phyloP scores from a whole-genome alignment of 2,888 invertebrate species.

The Monochamus alternatus region DNA sequence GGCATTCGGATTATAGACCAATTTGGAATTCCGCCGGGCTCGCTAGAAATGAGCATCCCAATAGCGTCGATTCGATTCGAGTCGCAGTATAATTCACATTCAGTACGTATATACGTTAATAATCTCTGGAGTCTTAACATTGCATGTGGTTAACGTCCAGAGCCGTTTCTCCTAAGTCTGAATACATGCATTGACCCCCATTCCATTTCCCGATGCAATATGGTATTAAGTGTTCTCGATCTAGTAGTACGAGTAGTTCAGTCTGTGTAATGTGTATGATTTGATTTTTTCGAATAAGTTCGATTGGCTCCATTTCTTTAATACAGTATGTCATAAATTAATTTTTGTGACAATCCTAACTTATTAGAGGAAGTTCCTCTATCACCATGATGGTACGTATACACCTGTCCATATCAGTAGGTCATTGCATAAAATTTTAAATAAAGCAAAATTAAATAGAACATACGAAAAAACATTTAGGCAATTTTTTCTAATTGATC shows the following conservation, averaged over 20 bases:
- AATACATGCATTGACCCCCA: not conserved
- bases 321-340: too few species aligned
- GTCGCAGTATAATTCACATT: slow-evolving; percentile 23
- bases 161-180: not conserved
- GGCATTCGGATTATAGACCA: slow-evolving; percentile 32
- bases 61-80: slow-evolving; percentile 16
- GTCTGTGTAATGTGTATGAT: too few species aligned
- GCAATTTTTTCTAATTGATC: too few species aligned
- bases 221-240: not conserved
- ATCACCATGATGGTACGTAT: too few species aligned
- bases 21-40: slow-evolving; percentile 23
- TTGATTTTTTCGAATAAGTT: too few species aligned
- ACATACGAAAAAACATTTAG: too few species aligned
- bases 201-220: not conserved
- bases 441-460: too few species aligned
- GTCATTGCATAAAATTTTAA: too few species aligned
- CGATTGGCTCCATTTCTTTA: too few species aligned
- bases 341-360: too few species aligned
- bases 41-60: slow-evolving; percentile 20
- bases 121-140: slow-evolving; percentile 11
- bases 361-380: too few species aligned
- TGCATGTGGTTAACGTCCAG: not conserved
- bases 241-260: not conserved
- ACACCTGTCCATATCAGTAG: too few species aligned
- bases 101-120: slow-evolving; percentile 13